A percentile compares a stretch with the other conserved stretches of the same genome.
Conservation (phyloP, 2,113 vertebrate species). For the Crocuta crocuta region DNA sequence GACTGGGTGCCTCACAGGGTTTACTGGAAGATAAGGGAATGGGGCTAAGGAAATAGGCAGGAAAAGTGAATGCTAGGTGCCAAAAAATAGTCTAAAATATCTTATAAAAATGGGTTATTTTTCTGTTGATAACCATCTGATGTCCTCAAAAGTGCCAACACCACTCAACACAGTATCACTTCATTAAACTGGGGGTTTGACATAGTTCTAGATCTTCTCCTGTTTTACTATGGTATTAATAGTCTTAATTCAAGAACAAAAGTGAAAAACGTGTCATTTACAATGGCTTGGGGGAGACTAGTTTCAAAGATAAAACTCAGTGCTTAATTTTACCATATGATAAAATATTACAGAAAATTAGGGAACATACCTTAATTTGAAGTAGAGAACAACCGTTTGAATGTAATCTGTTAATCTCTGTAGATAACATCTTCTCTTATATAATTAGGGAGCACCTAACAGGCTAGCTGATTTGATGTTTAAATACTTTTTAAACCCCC, state of each 20-base stretch:
- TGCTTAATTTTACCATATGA: background rate
- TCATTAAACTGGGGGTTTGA: background rate
- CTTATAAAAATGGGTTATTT: background rate
- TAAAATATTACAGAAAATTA: background rate
- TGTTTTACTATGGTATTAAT: background rate
- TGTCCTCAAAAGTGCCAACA: background rate
- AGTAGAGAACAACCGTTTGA: background rate
- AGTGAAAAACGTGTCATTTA: background rate
- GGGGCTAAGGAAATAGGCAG: background rate
- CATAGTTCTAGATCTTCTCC: background rate
- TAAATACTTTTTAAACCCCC: constrained; percentile 36
- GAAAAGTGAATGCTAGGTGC: background rate
- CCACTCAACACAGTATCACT: background rate
- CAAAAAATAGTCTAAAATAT: background rate
- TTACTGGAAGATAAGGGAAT: background rate
- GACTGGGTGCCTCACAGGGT: no score
- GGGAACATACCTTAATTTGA: background rate
- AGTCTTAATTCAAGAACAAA: background rate
- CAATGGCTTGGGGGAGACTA: background rate
- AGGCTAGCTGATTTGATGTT: background rate
- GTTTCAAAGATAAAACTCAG: background rate
- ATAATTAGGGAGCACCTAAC: background rate
- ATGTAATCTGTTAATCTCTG: background rate
- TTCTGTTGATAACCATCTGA: background rate
- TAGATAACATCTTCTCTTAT: background rate